Base-by-base conservation (phyloP, 2,888 invertebrate genomes). In the Parnassius mnemosyne region DNA sequence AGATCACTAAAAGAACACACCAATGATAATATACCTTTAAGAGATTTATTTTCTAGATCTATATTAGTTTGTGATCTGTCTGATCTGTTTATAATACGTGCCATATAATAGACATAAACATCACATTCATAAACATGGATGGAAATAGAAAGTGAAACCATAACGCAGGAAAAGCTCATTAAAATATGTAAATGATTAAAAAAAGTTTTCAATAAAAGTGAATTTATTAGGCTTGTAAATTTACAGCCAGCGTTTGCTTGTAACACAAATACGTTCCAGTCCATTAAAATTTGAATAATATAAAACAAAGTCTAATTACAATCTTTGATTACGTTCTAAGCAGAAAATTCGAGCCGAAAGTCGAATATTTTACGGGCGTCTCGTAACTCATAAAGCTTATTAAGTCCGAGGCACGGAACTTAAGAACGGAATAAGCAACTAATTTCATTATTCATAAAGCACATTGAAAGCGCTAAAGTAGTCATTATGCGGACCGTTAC, bases 371-470 rank as follows among this genome's bases (percentile, higher is more conserved):
- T 83, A 85, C 78, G 81, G 78, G 76, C 70, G 70, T 67, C 71
- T 75, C 80, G 76, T 80, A 81, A 84, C 81, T 87, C 83, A 83
- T 77, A 82, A 84, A 83, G 77, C 82, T 83, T 81, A 87, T 88
- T 87, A 89, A 85, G 79, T 83, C 77, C 78, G 74, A 76, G 80
- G 81, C 83, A 84, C 84, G 81, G 82, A 85, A 85, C 83, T 87
- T 80, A 79, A 86, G 84, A 87, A 86, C 80, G 85, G 82, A 85
- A 89, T 86, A 85, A 89, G 86, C 85, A 84, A 85, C 89, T 89
- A 89, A 91, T 90, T 91, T 89, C 80, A 89, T 91, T 91, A 91
- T 91, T 89, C 90, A 89, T 89, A 90, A 89, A 88, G 87, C 87
- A 88, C 86, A 90, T 91, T 89, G 85, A 81, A 89, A 87, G 87